Evolutionary conservation across 2,797 vertebrate genomes (phyloP).

Genomic region (Alosa sapidissima): DNA sequence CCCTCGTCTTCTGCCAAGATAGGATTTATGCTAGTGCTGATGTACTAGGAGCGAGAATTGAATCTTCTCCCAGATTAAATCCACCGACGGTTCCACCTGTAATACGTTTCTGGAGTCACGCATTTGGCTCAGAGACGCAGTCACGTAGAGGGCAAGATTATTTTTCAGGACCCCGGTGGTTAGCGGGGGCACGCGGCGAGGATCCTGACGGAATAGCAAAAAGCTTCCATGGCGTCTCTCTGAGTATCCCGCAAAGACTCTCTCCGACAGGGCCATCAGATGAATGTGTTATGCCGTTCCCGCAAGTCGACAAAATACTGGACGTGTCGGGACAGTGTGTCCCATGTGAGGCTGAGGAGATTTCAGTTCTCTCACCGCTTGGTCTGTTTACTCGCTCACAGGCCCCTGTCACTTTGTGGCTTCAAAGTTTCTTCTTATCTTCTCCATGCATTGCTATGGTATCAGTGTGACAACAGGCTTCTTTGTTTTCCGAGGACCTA

Average conservation of each 20-base stretch:
- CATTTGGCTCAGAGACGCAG: slow-evolving; percentile 29
- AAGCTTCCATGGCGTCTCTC: not conserved
- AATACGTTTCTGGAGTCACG: slow-evolving; percentile 41
- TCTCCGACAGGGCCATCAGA: not conserved
- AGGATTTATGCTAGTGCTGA: slow-evolving; percentile 52
- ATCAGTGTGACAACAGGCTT: not conserved
- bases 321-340: not conserved
- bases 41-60: slow-evolving; percentile 38
- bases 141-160: slow-evolving; percentile 25
- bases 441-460: not conserved
- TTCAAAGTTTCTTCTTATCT: not conserved
- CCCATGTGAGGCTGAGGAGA: not conserved
- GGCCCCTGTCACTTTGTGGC: not conserved
- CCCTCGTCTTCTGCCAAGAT: slow-evolving; percentile 47
- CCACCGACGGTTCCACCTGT: slow-evolving; percentile 37
- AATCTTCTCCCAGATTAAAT: slow-evolving; percentile 37
- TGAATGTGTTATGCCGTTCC: not conserved
- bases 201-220: not conserved
- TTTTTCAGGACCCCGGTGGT: not conserved
- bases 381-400: not conserved
- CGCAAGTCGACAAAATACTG: not conserved
- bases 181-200: not conserved
- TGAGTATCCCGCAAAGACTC: not conserved
- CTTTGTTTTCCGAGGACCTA: slow-evolving; percentile 9
- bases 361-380: not conserved